These are phyloP conservation scores for Drosophila recens DNA, from an alignment of 2,888 invertebrate genomes.

Conservation along the genomic window DNA sequence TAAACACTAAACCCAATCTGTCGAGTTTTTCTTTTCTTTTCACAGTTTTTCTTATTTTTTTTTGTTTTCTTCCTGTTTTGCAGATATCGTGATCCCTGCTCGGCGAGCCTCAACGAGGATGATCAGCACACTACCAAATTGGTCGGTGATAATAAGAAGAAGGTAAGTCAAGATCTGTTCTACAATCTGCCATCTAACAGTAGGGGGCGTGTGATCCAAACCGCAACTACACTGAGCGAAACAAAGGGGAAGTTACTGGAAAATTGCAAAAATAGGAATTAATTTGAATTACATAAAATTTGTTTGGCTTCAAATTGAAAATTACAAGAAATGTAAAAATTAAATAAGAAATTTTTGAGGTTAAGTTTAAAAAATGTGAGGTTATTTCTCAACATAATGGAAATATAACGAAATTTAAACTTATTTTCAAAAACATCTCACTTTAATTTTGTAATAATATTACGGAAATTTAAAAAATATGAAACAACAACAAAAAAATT, in stretches of 20 bases:
- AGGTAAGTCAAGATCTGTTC: constrained; percentile 87
- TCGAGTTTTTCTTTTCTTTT: constrained; percentile 32
- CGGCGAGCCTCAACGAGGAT: constrained; percentile 94
- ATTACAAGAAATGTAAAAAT: neutral
- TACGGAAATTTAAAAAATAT: too few relatives aligned
- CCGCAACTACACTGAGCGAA: constrained; percentile 32
- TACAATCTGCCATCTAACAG: constrained; percentile 37
- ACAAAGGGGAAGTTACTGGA: neutral
- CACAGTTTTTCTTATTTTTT: constrained; percentile 7
- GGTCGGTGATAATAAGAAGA: constrained; percentile 93
- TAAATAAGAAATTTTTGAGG: neutral
- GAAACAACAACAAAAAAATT: too few relatives aligned
- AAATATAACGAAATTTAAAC: too few relatives aligned
- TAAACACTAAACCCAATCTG: constrained; percentile 57
- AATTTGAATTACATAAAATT: neutral
- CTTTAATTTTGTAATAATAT: too few relatives aligned
- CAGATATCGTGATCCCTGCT: constrained; percentile 94
- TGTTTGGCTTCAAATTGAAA: neutral
- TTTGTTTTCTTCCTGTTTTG: constrained; percentile 20
- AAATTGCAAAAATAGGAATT: too few relatives aligned
- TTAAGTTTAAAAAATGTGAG: neutral
- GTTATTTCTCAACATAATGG: neutral
- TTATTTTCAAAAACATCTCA: too few relatives aligned
- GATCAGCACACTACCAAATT: constrained; percentile 96
- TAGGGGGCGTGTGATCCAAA: constrained; percentile 44